Evolutionary conservation across 2,113 vertebrate species (phyloP), one percentile per base, ranked within the genome.

Genomic region (Notiomystis cincta): DNA sequence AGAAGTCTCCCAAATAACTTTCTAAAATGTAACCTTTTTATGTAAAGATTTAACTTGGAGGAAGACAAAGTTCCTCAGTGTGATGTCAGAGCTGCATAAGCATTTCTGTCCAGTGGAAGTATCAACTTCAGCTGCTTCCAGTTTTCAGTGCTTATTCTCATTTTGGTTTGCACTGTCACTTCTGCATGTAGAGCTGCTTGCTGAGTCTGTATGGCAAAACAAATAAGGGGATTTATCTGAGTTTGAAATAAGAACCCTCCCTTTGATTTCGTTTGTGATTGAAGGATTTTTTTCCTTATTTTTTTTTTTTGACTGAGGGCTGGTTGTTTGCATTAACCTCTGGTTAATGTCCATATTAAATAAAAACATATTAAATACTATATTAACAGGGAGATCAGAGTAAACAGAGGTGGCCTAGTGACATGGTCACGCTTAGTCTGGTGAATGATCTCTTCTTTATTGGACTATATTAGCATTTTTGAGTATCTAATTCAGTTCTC

Each of bases 71-170:
- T 89, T 87, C 50, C 31, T 94, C 42, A 64, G 17, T 61, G 15
- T 87, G 40, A 75, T 37, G 51, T 93, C 61, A 91, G 35, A 95
- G 19, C 65, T 85, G 33, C 0, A 0, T 70, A 58, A 71, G 38
- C 27, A 17, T 62, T 93, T 96, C 88, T 84, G 16, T 89, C 19
- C 15, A 64, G 27, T 62, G 50, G 38, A 87, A 87, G 27, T 64
- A 14, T 27, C 4, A 5, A 9, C 81, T 92, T 89, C 58, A 79
- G 1, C 40, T 88, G 76, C 53, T 95, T 94, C 72, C n/a, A 35
- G 38, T 54, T 95, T 56, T 31, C 38, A 11, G 42, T 84, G 56
- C 35, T 84, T 78, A 27, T 47, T 81, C 77, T 87, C 16, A 5
- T 78, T 84, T 70, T 75, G 30, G 23, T 73, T 93, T 78, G 33